Base-by-base conservation (phyloP, 2,797 vertebrate genomes). In the Danio kyathit region DNA sequence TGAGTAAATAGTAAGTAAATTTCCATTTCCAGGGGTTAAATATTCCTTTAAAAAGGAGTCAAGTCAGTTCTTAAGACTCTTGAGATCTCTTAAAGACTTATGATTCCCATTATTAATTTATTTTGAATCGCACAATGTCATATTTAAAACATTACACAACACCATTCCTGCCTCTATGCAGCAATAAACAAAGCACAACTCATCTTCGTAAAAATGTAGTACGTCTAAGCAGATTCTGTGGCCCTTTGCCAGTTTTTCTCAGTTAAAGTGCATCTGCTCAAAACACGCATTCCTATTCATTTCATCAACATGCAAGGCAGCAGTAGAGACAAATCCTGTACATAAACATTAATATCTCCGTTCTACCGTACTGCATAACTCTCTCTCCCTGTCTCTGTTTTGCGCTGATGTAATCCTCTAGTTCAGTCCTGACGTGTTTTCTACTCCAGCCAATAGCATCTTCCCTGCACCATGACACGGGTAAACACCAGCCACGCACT, bases 331-430 rank as follows among this genome's bases (percentile, higher is more conserved):
- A 76, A 0, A 59, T 67, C 67, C 19, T 48, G 5, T 14, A 77
- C 57, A 46, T 57, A 40, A 66, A 46, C 52, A 57, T 57, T 77
- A 59, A 77, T 57, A 59, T 77, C 71, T 70, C 61, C 59, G 51
- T 83, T 41, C 19, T 10, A 14, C 16, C 61, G 51, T 63, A 46
- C 76, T 78, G 78, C 51, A 41, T 51, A 49, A 41, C 49, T 66
- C 29, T 54, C 11, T 69, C 74, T 63, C 73, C 64, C 49, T 76
- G 82, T 46, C 51, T 76, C 41, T 46, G 9, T 61, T 19, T 76
- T 49, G 51, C 70, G 12, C 19, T 80, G 87, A 90, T 91, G 90
- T 89, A 86, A 91, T 90, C 85, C 82, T 79, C 82, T 84, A 69
- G 88, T 76, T 49, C 83, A 66, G 85, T 64, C 75, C 60, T 74